Conservation (phyloP, 2,113 vertebrate genomes). For the Urocolius indicus region DNA sequence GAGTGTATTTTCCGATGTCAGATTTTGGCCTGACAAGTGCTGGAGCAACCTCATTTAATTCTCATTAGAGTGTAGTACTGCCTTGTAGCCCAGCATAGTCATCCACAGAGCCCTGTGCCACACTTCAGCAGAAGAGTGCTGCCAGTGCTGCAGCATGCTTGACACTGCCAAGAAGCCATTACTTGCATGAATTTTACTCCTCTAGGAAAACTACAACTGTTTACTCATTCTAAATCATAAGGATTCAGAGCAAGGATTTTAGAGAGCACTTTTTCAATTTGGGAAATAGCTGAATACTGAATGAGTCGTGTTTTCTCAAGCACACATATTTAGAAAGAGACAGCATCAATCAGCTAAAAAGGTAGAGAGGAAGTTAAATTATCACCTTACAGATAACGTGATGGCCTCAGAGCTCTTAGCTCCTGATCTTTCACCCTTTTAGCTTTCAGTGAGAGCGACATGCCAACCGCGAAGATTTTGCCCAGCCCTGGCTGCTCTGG, state of each 20-base stretch:
- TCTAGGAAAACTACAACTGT: neutral
- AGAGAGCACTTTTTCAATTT: neutral
- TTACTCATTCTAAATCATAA: neutral
- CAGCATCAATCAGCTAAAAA: neutral
- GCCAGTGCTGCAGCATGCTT: neutral
- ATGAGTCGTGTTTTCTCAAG: neutral
- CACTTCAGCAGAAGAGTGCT: neutral
- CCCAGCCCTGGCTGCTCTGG: neutral
- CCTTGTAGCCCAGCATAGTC: accelerated
- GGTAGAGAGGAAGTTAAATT: neutral
- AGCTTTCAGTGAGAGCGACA: neutral
- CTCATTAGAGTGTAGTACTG: neutral
- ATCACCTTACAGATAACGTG: neutral
- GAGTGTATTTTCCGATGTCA: neutral
- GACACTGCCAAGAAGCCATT: neutral
- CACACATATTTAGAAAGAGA: accelerated
- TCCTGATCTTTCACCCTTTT: neutral
- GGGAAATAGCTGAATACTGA: neutral
- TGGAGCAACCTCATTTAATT: neutral
- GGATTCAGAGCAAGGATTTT: neutral
- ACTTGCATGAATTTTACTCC: neutral
- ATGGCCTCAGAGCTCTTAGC: neutral
- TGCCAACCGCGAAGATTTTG: neutral
- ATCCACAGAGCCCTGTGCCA: neutral
- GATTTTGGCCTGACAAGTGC: neutral